Percentiles rank a stretch among this genome's conserved stretches.
phyloP scores from a whole-genome alignment of 1,140 invertebrate genomes.

The Drosophila kohkoa region DNA sequence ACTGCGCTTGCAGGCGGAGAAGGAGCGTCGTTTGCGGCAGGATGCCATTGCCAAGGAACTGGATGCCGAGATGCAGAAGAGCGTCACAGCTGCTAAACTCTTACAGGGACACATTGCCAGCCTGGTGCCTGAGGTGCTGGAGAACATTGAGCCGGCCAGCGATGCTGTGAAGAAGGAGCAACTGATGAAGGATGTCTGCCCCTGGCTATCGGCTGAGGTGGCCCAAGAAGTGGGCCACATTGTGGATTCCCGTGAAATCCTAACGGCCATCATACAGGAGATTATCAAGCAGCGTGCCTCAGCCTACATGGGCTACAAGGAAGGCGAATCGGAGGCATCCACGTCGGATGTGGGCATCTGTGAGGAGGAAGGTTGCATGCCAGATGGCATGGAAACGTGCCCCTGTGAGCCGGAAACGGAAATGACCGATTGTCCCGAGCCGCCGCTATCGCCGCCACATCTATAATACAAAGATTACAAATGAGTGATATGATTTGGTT shows the following conservation, averaged over 20 bases:
- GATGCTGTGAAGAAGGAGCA: slow-evolving; percentile 85
- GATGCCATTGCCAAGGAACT: slow-evolving; percentile 78
- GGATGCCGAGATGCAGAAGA: slow-evolving; percentile 86
- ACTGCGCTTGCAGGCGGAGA: slow-evolving; percentile 87
- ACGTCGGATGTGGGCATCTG: slow-evolving; percentile 31
- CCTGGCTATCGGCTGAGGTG: slow-evolving; percentile 94
- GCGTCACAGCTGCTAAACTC: slow-evolving; percentile 92
- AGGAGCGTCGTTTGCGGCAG: slow-evolving; percentile 84
- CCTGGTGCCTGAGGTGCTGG: slow-evolving; percentile 92
- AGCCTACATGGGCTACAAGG: slow-evolving; percentile 73
- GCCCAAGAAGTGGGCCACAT: slow-evolving; percentile 91
- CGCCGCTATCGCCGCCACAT: slow-evolving; percentile 47
- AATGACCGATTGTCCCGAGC: slow-evolving; percentile 50
- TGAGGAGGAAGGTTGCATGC: slow-evolving; percentile 66
- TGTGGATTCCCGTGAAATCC: slow-evolving; percentile 91
- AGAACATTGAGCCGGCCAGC: slow-evolving; percentile 87
- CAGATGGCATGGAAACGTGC: slow-evolving; percentile 59
- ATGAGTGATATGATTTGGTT: slow-evolving; percentile 49
- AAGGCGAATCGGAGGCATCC: slow-evolving; percentile 50
- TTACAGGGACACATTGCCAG: slow-evolving; percentile 94
- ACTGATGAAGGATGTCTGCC: slow-evolving; percentile 92
- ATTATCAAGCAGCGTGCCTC: slow-evolving; percentile 90
- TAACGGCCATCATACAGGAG: slow-evolving; percentile 92
- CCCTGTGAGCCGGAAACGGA: slow-evolving; percentile 61
- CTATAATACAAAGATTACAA: slow-evolving; percentile 28